phyloP scores from a whole-genome alignment of 1,140 invertebrate genomes.

The Scaptomyza hsui region DNA sequence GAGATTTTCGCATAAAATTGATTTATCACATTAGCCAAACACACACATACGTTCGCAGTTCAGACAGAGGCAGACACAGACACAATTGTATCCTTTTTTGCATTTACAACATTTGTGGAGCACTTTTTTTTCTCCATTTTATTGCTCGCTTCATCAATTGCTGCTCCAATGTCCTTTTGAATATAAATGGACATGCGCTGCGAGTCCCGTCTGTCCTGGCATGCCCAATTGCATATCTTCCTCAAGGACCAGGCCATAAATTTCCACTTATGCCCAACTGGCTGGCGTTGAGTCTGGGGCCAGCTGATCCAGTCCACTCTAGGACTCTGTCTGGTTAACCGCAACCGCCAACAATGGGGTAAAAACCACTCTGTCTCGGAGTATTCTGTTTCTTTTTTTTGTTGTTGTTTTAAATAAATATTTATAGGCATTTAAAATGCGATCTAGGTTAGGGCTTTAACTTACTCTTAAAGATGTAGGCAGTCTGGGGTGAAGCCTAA shows the following conservation, averaged over 20 bases:
- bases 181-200: constrained; percentile 43
- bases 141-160: constrained; percentile 50
- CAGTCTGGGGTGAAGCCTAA: constrained; percentile 47
- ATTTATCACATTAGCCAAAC: constrained; percentile 78
- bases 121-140: constrained; percentile 12
- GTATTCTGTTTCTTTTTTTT: neutral
- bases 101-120: constrained; percentile 38
- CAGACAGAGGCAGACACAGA: constrained; percentile 12
- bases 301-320: neutral
- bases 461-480: constrained; percentile 3
- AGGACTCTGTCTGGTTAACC: constrained; percentile 37
- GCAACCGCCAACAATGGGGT: constrained; percentile 19
- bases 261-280: constrained; percentile 40
- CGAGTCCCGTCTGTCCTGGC: constrained; percentile 26
- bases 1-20: constrained; percentile 80
- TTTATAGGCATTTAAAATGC: constrained; percentile 71
- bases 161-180: constrained; percentile 51
- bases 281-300: neutral
- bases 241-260: constrained; percentile 49
- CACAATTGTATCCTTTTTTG: constrained; percentile 52
- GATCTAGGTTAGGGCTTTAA: constrained; percentile 38
- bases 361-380: constrained; percentile 4
- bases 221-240: constrained; percentile 50
- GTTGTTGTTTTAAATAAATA: constrained; percentile 65
- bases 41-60: neutral